Percentiles rank a stretch among this genome's conserved stretches.
Evolutionary conservation across 2,888 invertebrate species (phyloP).

Genomic region (Melanchra persicariae): DNA sequence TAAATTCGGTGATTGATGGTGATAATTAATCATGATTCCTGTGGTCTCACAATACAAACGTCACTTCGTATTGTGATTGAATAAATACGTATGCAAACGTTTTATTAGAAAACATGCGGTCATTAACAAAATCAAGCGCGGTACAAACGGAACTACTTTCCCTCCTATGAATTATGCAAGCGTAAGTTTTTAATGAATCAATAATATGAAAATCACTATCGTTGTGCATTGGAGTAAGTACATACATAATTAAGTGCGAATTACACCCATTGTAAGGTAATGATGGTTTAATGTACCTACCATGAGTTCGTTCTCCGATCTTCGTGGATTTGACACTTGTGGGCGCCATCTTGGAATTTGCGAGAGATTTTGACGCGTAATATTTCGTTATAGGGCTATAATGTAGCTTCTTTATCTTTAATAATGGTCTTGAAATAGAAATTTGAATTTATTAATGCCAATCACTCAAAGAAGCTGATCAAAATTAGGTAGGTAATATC

Average conservation of each 20-base stretch:
- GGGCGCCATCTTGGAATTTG: slow-evolving; percentile 36
- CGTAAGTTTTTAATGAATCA: slow-evolving; percentile 60
- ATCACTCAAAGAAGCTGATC: slow-evolving; percentile 9
- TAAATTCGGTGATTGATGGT: slow-evolving; percentile 1
- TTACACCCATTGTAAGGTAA: slow-evolving; percentile 24
- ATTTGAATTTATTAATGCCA: slow-evolving; percentile 6
- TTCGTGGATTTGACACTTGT: slow-evolving; percentile 21
- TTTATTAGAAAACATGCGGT: slow-evolving; percentile 63
- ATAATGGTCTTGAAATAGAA: background rate
- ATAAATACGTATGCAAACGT: slow-evolving; percentile 55
- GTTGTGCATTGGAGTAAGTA: slow-evolving; percentile 33
- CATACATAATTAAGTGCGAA: slow-evolving; percentile 21
- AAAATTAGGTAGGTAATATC: slow-evolving; percentile 1
- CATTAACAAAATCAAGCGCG: slow-evolving; percentile 57
- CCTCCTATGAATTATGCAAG: slow-evolving; percentile 65
- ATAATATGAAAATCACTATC: slow-evolving; percentile 61
- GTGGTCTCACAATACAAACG: slow-evolving; percentile 5
- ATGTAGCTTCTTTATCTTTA: background rate
- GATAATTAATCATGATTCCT: no score
- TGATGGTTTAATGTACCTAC: slow-evolving; percentile 2
- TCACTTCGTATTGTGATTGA: slow-evolving; percentile 23
- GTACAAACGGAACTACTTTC: slow-evolving; percentile 63
- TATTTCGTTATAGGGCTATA: background rate
- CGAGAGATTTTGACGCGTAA: slow-evolving; percentile 12
- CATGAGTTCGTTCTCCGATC: background rate